Percentiles rank a stretch among this genome's conserved stretches.
Evolutionary conservation across 2,113 vertebrate species (phyloP).

Genomic region (Cebus imitator): DNA sequence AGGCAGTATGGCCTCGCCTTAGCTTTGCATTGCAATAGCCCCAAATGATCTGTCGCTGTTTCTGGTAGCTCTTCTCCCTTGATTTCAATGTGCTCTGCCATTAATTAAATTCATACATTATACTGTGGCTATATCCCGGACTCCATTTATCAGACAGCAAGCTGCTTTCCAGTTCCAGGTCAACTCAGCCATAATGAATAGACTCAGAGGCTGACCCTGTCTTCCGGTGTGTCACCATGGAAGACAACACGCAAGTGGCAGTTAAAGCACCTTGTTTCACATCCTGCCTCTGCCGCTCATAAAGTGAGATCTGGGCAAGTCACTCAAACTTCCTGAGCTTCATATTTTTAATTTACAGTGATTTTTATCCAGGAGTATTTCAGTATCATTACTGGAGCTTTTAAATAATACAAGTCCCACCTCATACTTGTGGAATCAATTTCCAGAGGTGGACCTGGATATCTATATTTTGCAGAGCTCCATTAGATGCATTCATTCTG

Average conservation of each 20-base stretch:
- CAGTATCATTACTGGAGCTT: background rate
- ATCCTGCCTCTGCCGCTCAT: background rate
- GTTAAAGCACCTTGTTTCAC: background rate
- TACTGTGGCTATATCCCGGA: background rate
- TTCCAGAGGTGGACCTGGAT: background rate
- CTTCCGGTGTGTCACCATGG: background rate
- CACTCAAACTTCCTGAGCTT: background rate
- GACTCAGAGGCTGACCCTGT: background rate
- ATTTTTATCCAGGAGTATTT: background rate
- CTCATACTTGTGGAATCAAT: background rate
- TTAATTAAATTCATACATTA: constrained; percentile 40
- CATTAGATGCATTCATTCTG: background rate
- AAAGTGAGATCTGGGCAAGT: background rate
- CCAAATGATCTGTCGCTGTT: background rate
- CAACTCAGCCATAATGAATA: background rate
- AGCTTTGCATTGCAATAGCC: background rate
- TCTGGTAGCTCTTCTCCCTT: background rate
- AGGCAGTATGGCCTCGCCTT: background rate
- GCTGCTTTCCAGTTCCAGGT: background rate
- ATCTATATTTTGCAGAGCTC: background rate
- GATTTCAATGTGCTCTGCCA: background rate
- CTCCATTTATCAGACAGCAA: background rate
- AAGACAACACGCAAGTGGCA: background rate
- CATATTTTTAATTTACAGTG: background rate
- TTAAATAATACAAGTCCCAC: background rate